Evolutionary conservation across 2,888 invertebrate genomes (phyloP), one percentile per base, ranked within the genome.

Genomic region (Spicauda simplicius): DNA sequence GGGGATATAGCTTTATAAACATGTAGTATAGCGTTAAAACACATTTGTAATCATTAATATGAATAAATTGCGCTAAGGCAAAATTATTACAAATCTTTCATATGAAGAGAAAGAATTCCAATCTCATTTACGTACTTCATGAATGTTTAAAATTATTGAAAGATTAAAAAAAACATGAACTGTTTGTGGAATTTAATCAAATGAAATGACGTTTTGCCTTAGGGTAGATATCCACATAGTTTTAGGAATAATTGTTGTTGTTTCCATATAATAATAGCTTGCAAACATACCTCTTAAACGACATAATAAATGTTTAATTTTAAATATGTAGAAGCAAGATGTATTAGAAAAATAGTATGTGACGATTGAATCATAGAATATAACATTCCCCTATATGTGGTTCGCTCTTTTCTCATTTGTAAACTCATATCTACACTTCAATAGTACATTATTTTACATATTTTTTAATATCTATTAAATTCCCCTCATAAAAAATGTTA

Each of bases 1-100:
- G 94, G 95, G 95, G 92, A 94, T 94, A 95, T 94, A 95, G 95
- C 95, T 95, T 95, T 95, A 95, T 95, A 87, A 94, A 94, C 77
- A 78, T 80, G 88, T 92, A 92, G 93, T 77, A 85, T 89, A 77
- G 74, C 70, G 66, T 69, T 66, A 69, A 61, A 71, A 52, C n/a
- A 37, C 12, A 14, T 41, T 41, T 41, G 14, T 56, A 56, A 37
- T 19, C 20, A 53, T 53, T 2, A 11, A 53, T 53, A 20, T 20
- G 12, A 41, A 41, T 41, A 41, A 14, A 41, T 41, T 41, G 41
- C 41, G 14, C 41, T 41, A 41, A 41, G 41, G 41, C 41, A 41
- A 41, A 41, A 41, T 41, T 41, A 2, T 41, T 11, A 14, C 41
- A 41, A 14, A 41, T 41, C 8, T 10, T 12, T 1, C 12, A 37